These are phyloP conservation scores for Myoxocephalus aenaeus DNA, from an alignment of 2,797 vertebrate species.

Conservation along the genomic window DNA sequence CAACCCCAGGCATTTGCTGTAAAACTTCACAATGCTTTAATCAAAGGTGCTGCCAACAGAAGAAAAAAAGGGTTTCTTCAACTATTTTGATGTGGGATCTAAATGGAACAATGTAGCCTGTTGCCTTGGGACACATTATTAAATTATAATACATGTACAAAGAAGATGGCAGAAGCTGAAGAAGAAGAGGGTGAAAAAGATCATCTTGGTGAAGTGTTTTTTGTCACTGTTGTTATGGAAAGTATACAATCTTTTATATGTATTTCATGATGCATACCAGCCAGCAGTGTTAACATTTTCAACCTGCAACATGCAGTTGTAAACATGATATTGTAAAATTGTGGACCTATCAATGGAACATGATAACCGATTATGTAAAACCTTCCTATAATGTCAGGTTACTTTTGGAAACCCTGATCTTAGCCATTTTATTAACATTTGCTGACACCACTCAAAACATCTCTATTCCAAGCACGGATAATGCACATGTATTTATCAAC, in stretches of 20 bases:
- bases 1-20: constrained; percentile 1
- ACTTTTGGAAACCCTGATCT: constrained; percentile 5
- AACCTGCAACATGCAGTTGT: background rate
- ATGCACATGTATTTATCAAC: constrained; percentile 47
- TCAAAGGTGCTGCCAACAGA: constrained; percentile 26
- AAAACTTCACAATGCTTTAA: constrained; percentile 35
- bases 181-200: background rate
- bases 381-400: background rate
- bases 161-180: background rate
- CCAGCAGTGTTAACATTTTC: background rate
- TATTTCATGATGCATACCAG: background rate
- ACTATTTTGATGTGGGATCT: constrained; percentile 22
- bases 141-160: constrained; percentile 7
- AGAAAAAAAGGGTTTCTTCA: constrained; percentile 29
- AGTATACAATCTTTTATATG: background rate
- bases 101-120: constrained; percentile 13
- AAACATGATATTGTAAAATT: background rate
- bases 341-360: background rate
- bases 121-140: constrained; percentile 11
- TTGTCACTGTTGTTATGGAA: background rate
- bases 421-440: constrained; percentile 20
- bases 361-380: background rate
- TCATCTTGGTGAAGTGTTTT: background rate
- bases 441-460: constrained; percentile 31
- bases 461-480: constrained; percentile 41